These are phyloP conservation scores for Hetaerina titia DNA, from an alignment of 2,888 invertebrate species.

Conservation along the genomic window DNA sequence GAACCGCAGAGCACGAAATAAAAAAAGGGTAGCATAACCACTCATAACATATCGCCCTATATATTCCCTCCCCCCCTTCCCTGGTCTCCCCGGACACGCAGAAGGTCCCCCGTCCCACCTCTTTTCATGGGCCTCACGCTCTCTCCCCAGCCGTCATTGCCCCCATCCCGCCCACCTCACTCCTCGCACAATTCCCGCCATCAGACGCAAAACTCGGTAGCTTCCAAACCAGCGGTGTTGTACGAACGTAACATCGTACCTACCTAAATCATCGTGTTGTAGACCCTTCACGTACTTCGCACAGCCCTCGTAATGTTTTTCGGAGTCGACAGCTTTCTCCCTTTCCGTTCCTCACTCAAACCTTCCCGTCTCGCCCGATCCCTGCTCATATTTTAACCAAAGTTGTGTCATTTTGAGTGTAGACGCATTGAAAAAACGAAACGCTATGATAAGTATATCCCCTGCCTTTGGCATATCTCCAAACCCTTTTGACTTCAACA, in stretches of 20 bases:
- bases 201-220: neutral
- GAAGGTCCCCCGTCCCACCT: neutral
- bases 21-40: slow-evolving; percentile 59
- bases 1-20: slow-evolving; percentile 26
- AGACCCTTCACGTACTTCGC: neutral
- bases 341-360: neutral
- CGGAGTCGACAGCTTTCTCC: neutral
- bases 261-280: neutral
- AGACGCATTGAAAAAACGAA: too few relatives aligned
- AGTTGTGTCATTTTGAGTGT: too few relatives aligned
- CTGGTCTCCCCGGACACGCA: neutral
- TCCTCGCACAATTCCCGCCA: neutral
- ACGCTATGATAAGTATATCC: too few relatives aligned
- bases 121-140: neutral
- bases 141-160: neutral
- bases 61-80: neutral
- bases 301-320: neutral
- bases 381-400: too few relatives aligned
- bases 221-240: neutral
- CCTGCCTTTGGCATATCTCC: too few relatives aligned
- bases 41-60: slow-evolving; percentile 54
- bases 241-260: neutral
- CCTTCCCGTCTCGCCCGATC: too few relatives aligned
- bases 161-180: neutral
- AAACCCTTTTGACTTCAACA: too few relatives aligned